Percentiles rank a stretch among this genome's conserved stretches.
Conservation (phyloP, 2,113 vertebrate genomes). For the Heliornis fulica region DNA sequence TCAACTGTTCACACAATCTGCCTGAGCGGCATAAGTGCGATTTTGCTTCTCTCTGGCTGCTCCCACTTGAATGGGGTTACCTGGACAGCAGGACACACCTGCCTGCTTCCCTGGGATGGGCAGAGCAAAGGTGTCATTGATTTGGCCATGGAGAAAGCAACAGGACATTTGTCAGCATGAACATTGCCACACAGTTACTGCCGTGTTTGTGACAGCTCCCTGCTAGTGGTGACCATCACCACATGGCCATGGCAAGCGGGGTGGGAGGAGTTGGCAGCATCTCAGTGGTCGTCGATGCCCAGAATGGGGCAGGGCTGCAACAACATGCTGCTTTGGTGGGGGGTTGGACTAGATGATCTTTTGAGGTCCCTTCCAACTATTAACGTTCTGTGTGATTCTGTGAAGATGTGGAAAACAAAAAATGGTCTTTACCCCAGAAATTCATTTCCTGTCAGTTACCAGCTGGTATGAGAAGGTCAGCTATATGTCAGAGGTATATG, state of each 20-base stretch:
- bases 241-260: accelerated
- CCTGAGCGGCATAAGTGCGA: background rate
- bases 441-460: background rate
- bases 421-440: background rate
- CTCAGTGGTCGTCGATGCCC: accelerated
- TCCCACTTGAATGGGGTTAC: background rate
- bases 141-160: background rate
- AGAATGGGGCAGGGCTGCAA: background rate
- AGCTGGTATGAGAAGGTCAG: background rate
- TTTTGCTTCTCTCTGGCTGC: background rate
- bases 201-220: background rate
- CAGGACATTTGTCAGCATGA: accelerated
- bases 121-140: accelerated
- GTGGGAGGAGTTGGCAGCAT: background rate
- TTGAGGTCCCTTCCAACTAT: no score
- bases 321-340: no score
- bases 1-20: background rate
- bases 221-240: background rate
- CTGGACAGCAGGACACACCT: background rate
- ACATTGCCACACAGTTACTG: background rate
- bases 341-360: no score
- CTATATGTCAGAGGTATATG: background rate
- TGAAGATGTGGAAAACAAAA: background rate
- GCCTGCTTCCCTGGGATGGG: background rate
- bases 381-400: no score